Base-by-base conservation (phyloP, 2,113 vertebrate genomes). In the Campylomormyrus numenius region DNA sequence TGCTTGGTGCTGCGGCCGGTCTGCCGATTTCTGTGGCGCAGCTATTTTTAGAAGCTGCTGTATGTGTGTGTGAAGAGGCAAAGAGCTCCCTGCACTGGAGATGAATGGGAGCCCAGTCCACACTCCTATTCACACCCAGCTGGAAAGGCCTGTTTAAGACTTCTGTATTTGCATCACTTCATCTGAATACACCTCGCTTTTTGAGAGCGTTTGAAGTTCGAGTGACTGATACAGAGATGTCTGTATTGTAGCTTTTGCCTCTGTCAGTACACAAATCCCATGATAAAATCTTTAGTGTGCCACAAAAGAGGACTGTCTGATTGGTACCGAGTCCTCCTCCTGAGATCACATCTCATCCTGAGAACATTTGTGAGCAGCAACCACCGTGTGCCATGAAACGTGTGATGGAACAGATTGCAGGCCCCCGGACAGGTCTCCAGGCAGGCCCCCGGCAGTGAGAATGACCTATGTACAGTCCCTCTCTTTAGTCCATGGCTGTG, bases 21-120 rank as follows among this genome's bases (percentile, higher is more conserved):
- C 3, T 42, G 5, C 53, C 27, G 4, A 42, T 10, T 62, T 49
- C 31, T 45, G 15, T 62, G 42, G 53, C 46, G 85, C 17, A 35
- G 90, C 77, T 89, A 89, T 90, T 86, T 90, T 70, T 90, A 89
- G 83, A 50, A 70, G 19, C 80, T 48, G 70, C 52, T 85, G 45
- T 80, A 42, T 88, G 45, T 66, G 77, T 66, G 87, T n/a, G 58
- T 89, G 10, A 46, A 46, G 31, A 88, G 24, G 52, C 35, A 62
- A 88, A 88, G 27, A 42, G 85, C 85, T 88, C 15, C 49, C 49
- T 46, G 46, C 46, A 45, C 15, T 80, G 74, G 66, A 31, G 27
- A 74, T 74, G 66, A 27, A 15, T 74, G 66, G 2, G 74, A 17
- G 35, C 31, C 5, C 24, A 15, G 49, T n/a, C 45, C 45, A 27